Conservation (phyloP, 2,113 vertebrate genomes). For the Malurus elegans region DNA sequence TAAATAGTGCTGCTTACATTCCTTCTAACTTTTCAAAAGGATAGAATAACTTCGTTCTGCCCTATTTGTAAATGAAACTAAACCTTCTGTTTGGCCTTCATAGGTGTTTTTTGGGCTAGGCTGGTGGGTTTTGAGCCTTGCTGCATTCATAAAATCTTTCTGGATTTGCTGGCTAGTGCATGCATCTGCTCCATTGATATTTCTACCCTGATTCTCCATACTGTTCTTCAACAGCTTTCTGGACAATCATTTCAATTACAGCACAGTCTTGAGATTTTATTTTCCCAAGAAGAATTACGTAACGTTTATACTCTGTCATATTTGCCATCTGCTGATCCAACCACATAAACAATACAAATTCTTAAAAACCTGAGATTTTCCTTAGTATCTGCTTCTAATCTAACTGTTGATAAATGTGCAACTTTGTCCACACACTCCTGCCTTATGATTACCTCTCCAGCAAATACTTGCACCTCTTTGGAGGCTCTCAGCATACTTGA, state of each 20-base stretch:
- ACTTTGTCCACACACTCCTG: background rate
- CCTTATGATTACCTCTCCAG: background rate
- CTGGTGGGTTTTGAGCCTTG: background rate
- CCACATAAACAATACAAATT: conserved; percentile 47
- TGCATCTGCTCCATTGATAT: conserved; percentile 15
- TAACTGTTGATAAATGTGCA: background rate
- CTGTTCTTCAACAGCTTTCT: conserved; percentile 10
- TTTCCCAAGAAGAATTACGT: conserved; percentile 52
- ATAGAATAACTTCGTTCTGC: background rate
- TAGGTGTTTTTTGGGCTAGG: background rate
- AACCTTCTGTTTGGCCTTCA: background rate
- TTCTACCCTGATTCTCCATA: background rate
- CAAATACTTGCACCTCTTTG: background rate
- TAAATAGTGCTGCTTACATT: background rate
- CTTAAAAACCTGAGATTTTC: conserved; percentile 10
- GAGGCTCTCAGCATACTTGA: background rate
- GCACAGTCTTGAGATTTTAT: conserved; percentile 40
- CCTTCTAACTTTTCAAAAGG: background rate
- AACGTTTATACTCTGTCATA: conserved; percentile 56
- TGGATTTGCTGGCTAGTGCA: background rate
- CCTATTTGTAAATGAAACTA: background rate
- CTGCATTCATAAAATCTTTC: background rate
- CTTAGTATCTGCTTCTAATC: background rate
- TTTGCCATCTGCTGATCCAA: conserved; percentile 60
- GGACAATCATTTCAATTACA: conserved; percentile 44